phyloP scores from a whole-genome alignment of 2,113 vertebrate genomes.

The Desmodus rotundus region DNA sequence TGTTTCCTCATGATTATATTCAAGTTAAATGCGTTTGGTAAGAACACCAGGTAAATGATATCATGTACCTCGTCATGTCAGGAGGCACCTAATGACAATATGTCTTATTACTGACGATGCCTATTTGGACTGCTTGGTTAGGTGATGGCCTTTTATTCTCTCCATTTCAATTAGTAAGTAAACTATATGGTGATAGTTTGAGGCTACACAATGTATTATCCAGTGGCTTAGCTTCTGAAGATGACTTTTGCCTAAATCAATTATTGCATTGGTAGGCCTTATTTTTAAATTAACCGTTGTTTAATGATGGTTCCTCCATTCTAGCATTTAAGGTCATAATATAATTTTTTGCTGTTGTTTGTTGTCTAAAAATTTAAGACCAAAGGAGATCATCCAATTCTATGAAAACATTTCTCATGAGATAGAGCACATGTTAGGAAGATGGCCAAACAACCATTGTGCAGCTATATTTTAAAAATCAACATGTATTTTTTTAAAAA shows the following conservation, averaged over 20 bases:
- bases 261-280: neutral
- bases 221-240: neutral
- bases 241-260: conserved; percentile 20
- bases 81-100: neutral
- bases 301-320: neutral
- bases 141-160: neutral
- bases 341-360: conserved; percentile 34
- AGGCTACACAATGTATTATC: neutral
- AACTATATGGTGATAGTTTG: neutral
- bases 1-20: neutral
- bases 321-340: conserved; percentile 37
- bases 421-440: conserved; percentile 64
- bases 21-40: neutral
- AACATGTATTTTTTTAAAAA: conserved; percentile 39
- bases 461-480: conserved; percentile 45
- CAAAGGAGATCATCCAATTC: conserved; percentile 46
- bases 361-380: conserved; percentile 42
- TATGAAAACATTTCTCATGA: conserved; percentile 54
- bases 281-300: conserved; percentile 31
- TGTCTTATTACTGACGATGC: neutral
- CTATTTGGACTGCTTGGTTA: neutral
- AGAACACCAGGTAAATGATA: neutral
- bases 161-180: neutral
- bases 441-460: conserved; percentile 44
- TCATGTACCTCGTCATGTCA: neutral